These are phyloP conservation scores for Pseudolaguvia tuberculata DNA, from an alignment of 2,113 vertebrate species.

Conservation along the genomic window DNA sequence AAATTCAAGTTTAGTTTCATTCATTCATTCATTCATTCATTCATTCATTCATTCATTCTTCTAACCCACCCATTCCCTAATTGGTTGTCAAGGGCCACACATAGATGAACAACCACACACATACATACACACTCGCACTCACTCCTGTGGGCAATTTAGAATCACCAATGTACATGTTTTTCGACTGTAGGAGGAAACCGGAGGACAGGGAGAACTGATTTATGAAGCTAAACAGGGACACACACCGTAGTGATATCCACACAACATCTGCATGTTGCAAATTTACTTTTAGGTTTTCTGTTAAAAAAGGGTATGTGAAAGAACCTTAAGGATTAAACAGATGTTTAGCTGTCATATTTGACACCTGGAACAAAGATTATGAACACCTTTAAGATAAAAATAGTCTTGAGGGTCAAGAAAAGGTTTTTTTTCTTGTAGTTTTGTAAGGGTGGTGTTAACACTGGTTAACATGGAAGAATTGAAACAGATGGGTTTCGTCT, in stretches of 20 bases:
- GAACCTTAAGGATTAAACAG: background rate
- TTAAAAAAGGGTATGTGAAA: background rate
- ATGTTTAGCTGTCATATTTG: background rate
- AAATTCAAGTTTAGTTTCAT: too few species aligned
- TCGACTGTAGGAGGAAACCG: too few species aligned
- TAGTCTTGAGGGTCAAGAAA: background rate
- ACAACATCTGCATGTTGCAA: background rate
- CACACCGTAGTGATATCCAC: background rate
- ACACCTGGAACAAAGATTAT: background rate
- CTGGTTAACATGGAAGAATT: background rate
- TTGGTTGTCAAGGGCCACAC: too few species aligned
- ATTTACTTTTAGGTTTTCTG: background rate
- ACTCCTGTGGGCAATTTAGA: too few species aligned
- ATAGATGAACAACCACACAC: too few species aligned
- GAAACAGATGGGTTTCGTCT: background rate
- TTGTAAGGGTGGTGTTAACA: background rate
- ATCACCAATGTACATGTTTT: too few species aligned
- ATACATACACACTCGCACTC: too few species aligned
- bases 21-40: too few species aligned
- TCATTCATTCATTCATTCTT: too few species aligned
- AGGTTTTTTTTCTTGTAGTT: background rate
- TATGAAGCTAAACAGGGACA: background rate
- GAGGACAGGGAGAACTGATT: too few species aligned
- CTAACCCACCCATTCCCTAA: too few species aligned
- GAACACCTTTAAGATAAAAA: background rate